A percentile compares a stretch with the other conserved stretches of the same genome.
Evolutionary conservation across 2,113 vertebrate genomes (phyloP).

Genomic region (Picathartes gymnocephalus): DNA sequence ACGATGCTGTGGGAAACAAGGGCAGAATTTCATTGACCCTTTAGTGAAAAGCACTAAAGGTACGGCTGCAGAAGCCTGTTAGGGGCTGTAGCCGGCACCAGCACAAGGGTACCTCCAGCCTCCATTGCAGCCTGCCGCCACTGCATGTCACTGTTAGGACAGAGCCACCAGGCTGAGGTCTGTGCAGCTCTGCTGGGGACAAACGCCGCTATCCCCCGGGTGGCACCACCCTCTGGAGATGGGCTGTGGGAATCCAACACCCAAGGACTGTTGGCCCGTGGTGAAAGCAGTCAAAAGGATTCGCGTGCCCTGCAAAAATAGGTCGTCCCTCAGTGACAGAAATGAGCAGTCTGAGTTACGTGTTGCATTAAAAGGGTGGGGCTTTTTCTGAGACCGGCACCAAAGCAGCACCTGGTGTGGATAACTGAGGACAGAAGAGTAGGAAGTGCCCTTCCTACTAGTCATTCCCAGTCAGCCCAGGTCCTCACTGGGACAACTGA

Average conservation of each 20-base stretch:
- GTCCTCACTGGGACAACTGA: not conserved
- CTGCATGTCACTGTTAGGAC: constrained; percentile 56
- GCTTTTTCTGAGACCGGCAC: not conserved
- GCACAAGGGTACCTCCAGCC: not conserved
- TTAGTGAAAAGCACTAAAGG: not conserved
- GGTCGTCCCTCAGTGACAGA: not conserved
- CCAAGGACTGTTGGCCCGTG: accelerated
- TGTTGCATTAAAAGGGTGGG: not conserved
- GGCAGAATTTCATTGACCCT: not conserved
- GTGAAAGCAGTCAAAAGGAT: not conserved
- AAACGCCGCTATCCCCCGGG: accelerated
- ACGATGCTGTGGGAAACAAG: not conserved
- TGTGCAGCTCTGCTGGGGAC: not conserved
- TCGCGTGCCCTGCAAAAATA: not conserved
- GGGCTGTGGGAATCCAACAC: not conserved
- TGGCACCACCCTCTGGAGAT: not conserved
- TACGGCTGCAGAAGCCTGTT: accelerated
- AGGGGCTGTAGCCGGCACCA: not conserved
- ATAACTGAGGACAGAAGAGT: not conserved
- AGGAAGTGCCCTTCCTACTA: not conserved
- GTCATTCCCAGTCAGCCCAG: not conserved
- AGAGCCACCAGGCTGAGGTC: not conserved
- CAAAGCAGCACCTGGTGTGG: not conserved
- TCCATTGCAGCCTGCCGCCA: not conserved
- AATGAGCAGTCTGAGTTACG: not conserved